Conservation (phyloP, 2,888 invertebrate species). For the Xiphydria camelus region DNA sequence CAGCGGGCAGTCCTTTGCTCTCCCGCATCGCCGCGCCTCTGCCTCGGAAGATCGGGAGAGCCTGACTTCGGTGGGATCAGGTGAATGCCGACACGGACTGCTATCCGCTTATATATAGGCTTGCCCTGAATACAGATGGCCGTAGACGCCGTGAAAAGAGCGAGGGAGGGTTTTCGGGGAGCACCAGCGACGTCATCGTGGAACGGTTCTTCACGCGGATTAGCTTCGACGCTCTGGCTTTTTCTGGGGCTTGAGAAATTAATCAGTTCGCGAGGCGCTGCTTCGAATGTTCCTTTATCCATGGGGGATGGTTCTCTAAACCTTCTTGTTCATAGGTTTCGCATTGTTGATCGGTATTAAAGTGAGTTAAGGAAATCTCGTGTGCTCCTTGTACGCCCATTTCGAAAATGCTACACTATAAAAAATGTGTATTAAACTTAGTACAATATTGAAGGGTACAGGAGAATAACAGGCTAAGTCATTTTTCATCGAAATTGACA, state of each 20-base stretch:
- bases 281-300: conserved; percentile 7
- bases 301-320: too few relatives aligned
- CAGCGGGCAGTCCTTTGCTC: conserved; percentile 33
- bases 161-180: not conserved
- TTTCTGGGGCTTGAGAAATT: not conserved
- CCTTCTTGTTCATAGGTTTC: not conserved
- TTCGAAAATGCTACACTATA: not conserved
- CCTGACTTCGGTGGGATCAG: conserved; percentile 14
- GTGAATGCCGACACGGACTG: conserved; percentile 14
- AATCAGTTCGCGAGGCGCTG: conserved; percentile 4
- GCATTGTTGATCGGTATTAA: too few relatives aligned
- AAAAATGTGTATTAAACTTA: too few relatives aligned
- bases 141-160: not conserved
- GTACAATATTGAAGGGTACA: not conserved
- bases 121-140: conserved; percentile 5
- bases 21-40: conserved; percentile 14
- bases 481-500: too few relatives aligned
- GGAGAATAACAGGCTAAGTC: too few relatives aligned
- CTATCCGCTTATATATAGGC: not conserved
- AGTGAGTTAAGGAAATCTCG: too few relatives aligned
- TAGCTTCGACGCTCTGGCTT: conserved; percentile 1
- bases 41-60: conserved; percentile 12
- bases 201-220: conserved; percentile 3
- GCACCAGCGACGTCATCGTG: not conserved
- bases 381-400: too few relatives aligned